These are phyloP conservation scores for Phainopepla nitens DNA, from an alignment of 2,113 vertebrate genomes.

Conservation along the genomic window DNA sequence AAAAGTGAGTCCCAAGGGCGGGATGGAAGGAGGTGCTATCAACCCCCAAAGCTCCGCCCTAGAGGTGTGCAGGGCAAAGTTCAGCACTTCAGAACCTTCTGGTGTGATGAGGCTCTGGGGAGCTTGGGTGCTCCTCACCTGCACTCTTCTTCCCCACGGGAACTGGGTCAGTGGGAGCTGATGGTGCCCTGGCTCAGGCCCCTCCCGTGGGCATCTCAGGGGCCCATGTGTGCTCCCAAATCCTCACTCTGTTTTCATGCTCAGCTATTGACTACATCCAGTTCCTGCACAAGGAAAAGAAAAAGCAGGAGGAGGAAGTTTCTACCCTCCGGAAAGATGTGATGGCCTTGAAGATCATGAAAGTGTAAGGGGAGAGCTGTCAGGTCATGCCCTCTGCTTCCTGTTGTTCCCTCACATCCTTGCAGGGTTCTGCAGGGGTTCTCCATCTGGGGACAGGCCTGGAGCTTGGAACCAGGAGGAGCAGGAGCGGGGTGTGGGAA, in stretches of 20 bases:
- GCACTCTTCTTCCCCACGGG: neutral
- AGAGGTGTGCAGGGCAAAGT: neutral
- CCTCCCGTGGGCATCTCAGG: rapidly evolving
- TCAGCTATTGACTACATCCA: constrained; percentile 98
- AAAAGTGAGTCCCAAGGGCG: constrained; percentile 81
- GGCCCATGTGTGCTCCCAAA: neutral
- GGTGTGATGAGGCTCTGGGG: neutral
- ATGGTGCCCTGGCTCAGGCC: neutral
- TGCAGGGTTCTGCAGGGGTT: neutral
- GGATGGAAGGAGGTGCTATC: neutral
- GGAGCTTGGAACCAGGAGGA: neutral
- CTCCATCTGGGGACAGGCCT: neutral
- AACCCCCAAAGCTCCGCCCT: rapidly evolving
- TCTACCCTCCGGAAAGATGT: constrained; percentile 91
- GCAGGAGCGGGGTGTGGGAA: neutral
- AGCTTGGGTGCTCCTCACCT: neutral
- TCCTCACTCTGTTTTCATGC: neutral
- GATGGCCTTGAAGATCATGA: constrained; percentile 97
- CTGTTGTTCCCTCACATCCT: no score
- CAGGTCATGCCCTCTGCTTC: rapidly evolving
- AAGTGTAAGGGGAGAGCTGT: constrained; percentile 83
- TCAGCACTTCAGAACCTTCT: neutral
- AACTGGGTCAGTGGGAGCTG: neutral
- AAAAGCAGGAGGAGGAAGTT: constrained; percentile 97
- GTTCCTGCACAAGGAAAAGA: constrained; percentile 98